A percentile compares a stretch with the other conserved stretches of the same genome.
These are phyloP conservation scores for Galago senegalensis DNA, from an alignment of 2,797 vertebrate genomes.

Conservation along the genomic window DNA sequence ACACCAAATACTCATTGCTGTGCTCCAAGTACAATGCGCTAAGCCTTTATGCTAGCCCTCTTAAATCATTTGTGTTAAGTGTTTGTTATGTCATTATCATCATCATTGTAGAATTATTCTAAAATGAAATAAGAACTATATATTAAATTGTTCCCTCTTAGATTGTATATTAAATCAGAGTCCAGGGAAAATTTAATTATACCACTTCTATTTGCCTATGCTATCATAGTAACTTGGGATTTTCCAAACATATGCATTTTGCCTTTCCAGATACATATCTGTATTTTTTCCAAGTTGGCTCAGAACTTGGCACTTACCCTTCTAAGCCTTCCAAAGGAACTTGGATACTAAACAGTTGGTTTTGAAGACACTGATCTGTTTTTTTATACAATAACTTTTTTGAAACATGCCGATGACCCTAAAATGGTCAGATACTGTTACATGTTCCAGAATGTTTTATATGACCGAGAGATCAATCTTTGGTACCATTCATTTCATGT, in stretches of 20 bases:
- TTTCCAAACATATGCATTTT: constrained; percentile 14
- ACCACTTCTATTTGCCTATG: background rate
- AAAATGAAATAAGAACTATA: constrained; percentile 9
- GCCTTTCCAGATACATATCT: background rate
- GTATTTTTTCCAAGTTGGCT: background rate
- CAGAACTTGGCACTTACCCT: background rate
- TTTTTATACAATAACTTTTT: background rate
- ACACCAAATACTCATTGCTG: background rate
- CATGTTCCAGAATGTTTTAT: constrained; percentile 3
- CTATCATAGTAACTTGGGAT: background rate
- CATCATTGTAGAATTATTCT: background rate
- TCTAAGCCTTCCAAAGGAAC: background rate
- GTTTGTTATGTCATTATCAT: background rate
- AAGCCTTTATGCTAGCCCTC: background rate
- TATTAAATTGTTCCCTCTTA: background rate
- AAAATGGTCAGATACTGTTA: background rate
- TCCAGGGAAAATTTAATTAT: background rate
- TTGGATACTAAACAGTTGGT: background rate
- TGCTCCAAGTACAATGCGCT: background rate
- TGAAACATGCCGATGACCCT: background rate
- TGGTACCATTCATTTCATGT: background rate
- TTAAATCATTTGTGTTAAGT: background rate
- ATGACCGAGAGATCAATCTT: background rate
- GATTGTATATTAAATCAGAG: constrained; percentile 33
- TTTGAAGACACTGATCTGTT: background rate